phyloP scores from a whole-genome alignment of 2,113 vertebrate species.

The Cinclus cinclus region DNA sequence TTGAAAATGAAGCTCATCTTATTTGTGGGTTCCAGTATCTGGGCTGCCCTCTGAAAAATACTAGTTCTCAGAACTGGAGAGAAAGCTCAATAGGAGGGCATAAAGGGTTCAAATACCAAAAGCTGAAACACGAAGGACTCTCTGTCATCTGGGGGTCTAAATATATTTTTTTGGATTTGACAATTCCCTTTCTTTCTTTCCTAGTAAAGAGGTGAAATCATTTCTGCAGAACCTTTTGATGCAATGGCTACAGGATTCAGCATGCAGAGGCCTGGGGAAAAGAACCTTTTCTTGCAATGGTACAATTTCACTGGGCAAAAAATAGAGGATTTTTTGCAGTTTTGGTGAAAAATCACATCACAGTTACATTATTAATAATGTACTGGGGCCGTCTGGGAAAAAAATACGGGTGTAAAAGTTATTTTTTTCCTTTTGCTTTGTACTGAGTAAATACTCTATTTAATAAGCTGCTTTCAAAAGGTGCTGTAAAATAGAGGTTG shows the following conservation, averaged over 20 bases:
- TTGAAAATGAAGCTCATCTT: neutral
- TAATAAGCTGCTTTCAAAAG: neutral
- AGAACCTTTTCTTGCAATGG: neutral
- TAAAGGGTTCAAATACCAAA: neutral
- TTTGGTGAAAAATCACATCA: neutral
- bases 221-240: neutral
- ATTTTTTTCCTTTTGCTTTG: neutral
- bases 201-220: neutral
- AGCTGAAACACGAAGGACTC: neutral
- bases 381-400: neutral
- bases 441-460: neutral
- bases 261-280: neutral
- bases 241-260: neutral
- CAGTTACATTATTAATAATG: neutral
- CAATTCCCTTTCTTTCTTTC: neutral
- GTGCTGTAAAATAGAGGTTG: neutral
- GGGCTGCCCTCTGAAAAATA: neutral
- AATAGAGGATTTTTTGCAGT: neutral
- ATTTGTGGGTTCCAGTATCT: neutral
- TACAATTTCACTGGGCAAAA: neutral
- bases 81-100: neutral
- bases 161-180: neutral
- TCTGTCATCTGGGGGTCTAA: neutral
- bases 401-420: neutral
- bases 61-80: neutral